Conservation (phyloP, 2,113 vertebrate species). For the Oreochromis tanganicae region DNA sequence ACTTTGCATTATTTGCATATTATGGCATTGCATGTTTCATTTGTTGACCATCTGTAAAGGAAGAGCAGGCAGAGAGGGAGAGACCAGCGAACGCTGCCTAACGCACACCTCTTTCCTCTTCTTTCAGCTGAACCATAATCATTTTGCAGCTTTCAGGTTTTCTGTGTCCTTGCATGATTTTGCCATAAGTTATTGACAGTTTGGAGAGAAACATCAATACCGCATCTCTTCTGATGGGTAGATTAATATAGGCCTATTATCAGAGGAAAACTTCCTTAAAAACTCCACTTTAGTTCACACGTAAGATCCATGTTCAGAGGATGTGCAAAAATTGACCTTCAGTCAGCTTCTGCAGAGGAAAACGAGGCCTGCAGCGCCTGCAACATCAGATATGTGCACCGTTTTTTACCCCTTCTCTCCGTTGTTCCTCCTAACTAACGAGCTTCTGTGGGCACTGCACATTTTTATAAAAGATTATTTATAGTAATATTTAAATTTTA, state of each 20-base stretch:
- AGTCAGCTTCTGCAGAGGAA: neutral
- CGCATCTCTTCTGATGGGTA: neutral
- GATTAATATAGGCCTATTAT: neutral
- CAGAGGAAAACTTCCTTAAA: neutral
- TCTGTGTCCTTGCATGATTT: neutral
- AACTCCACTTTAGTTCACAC: neutral
- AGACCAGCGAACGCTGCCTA: neutral
- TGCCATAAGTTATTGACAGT: neutral
- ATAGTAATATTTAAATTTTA: neutral
- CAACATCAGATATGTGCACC: neutral
- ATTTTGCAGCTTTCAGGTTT: neutral
- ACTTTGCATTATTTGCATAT: neutral
- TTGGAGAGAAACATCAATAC: neutral
- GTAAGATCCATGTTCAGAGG: neutral
- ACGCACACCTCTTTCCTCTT: neutral
- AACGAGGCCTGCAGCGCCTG: rapidly evolving
- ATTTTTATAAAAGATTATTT: neutral
- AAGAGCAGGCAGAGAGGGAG: neutral
- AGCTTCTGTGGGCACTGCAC: rapidly evolving
- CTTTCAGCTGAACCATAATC: neutral
- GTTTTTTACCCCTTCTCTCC: neutral
- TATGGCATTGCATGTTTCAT: neutral
- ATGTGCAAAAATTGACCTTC: neutral
- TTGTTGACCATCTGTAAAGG: neutral
- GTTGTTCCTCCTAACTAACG: rapidly evolving